Evolutionary conservation across 30 jellyfish, hydroid and myxozoan species (phyloP), one percentile per base, ranked within the genome.

Genomic region (Pelagia noctiluca): DNA sequence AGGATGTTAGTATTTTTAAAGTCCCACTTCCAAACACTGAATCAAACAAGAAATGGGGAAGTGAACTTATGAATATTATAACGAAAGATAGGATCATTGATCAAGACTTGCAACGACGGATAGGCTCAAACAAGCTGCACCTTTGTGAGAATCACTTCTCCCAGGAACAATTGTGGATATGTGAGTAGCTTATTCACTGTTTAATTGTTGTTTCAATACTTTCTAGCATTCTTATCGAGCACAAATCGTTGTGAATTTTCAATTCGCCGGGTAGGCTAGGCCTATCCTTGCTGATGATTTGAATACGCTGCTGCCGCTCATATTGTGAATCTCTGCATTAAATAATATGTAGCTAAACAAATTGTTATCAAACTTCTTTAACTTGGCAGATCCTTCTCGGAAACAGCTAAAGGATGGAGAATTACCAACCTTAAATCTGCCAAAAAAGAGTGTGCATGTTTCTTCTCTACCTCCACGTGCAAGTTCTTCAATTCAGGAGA

Each of bases 21-120:
- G 31, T 76, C 57, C 78, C 88, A 18, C 33, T 76, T 65, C 65
- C 88, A 50, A 57, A 76, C 53, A 76, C 50, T 67, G 78, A 76
- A 26, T 50, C 48, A 0, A 76, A 76, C 88, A 76, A 76, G 77
- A 76, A 67, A 37, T 67, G 80, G 80, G 22, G 64, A 64, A 67
- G 64, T 32, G 80, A 67, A 33, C 11, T 67, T 8, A 16, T 67
- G 26, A 67, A 67, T 35, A 33, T 67, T 28, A 26, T 67, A 19
- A 67, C 80, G n/a, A 34, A 32, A 33, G 80, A 67, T 33, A 7
- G 64, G 26, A 48, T 67, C 36, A 62, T 67, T 48, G 80, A 67
- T 34, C 10, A 10, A 26, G 35, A 67, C 61, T 48, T 67, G 31
- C 49, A 37, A 26, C 22, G 26, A 24, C 80, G 35, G 35, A 67